Percentiles rank a stretch among this genome's conserved stretches.
These are phyloP conservation scores for Sarcophilus harrisii DNA, from an alignment of 2,797 vertebrate genomes.

Conservation along the genomic window DNA sequence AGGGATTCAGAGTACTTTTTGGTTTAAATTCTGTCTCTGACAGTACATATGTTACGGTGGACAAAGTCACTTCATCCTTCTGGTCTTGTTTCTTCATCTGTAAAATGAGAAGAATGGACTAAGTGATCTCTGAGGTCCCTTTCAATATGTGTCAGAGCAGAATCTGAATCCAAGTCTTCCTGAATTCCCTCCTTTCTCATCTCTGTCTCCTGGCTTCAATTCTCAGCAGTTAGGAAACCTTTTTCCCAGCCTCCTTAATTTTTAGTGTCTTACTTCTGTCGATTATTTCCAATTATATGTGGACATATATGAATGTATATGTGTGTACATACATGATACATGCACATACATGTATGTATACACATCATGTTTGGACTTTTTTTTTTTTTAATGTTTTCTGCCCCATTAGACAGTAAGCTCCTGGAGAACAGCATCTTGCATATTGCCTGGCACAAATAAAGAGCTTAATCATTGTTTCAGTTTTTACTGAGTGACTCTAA, in stretches of 20 bases:
- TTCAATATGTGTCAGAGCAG: not conserved
- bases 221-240: not conserved
- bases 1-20: not conserved
- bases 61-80: not conserved
- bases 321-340: too few relatives aligned
- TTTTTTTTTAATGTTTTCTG: not conserved
- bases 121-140: too few relatives aligned
- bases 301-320: too few relatives aligned
- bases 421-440: not conserved
- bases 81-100: too few relatives aligned
- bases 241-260: not conserved
- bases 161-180: not conserved
- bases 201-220: not conserved
- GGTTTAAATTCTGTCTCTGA: not conserved
- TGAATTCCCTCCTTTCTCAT: not conserved
- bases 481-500: not conserved
- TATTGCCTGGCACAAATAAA: too few relatives aligned
- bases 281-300: not conserved
- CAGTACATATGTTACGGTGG: not conserved
- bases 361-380: not conserved
- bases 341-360: too few relatives aligned
- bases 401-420: not conserved
- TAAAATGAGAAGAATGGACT: too few relatives aligned
- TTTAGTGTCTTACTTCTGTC: not conserved
- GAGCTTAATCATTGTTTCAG: not conserved